Base-by-base conservation (phyloP, 1,140 invertebrate genomes). In the Zaprionus camerounensis region DNA sequence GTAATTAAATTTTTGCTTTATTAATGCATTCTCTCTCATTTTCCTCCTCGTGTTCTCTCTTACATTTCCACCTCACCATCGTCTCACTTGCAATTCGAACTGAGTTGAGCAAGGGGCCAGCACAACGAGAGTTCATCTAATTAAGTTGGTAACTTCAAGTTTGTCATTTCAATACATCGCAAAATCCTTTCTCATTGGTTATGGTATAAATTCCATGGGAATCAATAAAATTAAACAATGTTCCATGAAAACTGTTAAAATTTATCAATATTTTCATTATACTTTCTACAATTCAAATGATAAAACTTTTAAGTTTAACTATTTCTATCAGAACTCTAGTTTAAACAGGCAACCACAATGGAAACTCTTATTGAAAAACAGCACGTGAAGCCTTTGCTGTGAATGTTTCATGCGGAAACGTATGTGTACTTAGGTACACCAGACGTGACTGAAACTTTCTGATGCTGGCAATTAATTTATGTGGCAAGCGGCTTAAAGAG, bases 391-490 rank as follows among this genome's bases (percentile, higher is more conserved):
- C 22, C 46, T 51, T 51, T 13, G 20, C 11, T 51, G 46, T 49
- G 46, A 3, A 49, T 49, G 9, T 49, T 49, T 11, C 46, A 22
- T 49, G 46, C 0, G 46, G 46, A 24, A 51, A 49, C 46, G 46
- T 49, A 49, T 49, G 46, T 49, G 20, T 13, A 22, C 46, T 49
- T 64, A 26, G 34, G 15, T 6, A 9, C 12, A 2, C 24, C 80
- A 82, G 70, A 82, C 75, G 76, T 82, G 70, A 82, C 80, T 82
- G 71, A 82, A 82, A 56, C 44, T 78, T 56, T 74, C 49, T 62
- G 55, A 65, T 67, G 68, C 55, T 72, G 58, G 58, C 74, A 81
- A 83, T 83, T 80, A 83, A 77, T 83, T 83, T 80, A 70, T 81
- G 68, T 72, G 76, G 71, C 81, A 71, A 77, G 76, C 70, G 64